Percentiles rank a stretch among this genome's conserved stretches.
Evolutionary conservation across 2,113 vertebrate genomes (phyloP).

Genomic region (Petaurus breviceps): DNA sequence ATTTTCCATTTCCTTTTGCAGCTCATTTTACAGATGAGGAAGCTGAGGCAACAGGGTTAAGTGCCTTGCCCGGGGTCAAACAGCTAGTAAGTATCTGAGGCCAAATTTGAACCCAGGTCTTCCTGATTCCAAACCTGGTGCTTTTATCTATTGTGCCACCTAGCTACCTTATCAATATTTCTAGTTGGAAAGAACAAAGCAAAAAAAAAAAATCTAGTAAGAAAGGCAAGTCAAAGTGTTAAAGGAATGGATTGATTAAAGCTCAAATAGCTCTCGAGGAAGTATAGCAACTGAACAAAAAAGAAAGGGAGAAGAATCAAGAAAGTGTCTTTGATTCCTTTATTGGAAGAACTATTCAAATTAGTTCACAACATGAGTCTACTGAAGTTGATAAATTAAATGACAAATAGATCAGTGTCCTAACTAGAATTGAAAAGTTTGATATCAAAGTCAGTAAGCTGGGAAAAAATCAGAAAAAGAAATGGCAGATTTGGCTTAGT

Average conservation of each 20-base stretch:
- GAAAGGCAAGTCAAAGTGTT: constrained; percentile 91
- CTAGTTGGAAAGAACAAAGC: background rate
- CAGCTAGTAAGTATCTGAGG: background rate
- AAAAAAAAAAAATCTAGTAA: background rate
- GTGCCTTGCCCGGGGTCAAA: background rate
- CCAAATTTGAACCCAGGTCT: background rate
- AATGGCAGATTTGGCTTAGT: constrained; percentile 81
- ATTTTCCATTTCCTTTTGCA: background rate
- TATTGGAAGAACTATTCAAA: constrained; percentile 93
- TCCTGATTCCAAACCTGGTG: no score
- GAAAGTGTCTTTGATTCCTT: constrained; percentile 96
- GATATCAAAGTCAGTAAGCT: constrained; percentile 91
- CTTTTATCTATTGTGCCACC: no score
- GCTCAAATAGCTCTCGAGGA: constrained; percentile 92
- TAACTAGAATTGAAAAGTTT: constrained; percentile 89
- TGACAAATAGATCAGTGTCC: constrained; percentile 92
- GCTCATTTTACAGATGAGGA: background rate
- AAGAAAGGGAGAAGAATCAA: constrained; percentile 91
- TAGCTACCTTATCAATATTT: background rate
- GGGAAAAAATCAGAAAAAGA: constrained; percentile 92
- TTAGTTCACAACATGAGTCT: constrained; percentile 92
- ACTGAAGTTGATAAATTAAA: constrained; percentile 91
- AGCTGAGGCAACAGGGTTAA: background rate
- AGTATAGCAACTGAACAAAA: constrained; percentile 88
- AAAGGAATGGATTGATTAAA: constrained; percentile 95